Conservation (phyloP, 1,140 invertebrate genomes). For the Charaxes varanes region DNA sequence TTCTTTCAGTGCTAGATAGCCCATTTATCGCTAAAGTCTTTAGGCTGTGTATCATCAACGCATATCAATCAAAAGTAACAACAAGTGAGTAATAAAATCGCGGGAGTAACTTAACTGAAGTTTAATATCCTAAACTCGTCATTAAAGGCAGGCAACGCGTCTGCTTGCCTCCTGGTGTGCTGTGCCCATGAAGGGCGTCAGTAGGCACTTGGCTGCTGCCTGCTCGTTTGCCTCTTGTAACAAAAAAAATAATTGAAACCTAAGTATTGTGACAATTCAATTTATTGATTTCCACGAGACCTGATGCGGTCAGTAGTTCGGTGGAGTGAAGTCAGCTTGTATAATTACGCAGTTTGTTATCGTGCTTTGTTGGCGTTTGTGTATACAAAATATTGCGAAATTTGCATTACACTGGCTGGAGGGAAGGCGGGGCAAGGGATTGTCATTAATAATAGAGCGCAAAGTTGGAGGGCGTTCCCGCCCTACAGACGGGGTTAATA, state of each 20-base stretch:
- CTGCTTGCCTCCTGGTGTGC: too few relatives aligned
- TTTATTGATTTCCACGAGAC: slow-evolving; percentile 15
- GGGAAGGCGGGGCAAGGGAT: slow-evolving; percentile 56
- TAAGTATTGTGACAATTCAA: slow-evolving; percentile 13
- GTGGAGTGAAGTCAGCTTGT: slow-evolving; percentile 19
- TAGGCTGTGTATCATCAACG: too few relatives aligned
- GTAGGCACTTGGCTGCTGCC: too few relatives aligned
- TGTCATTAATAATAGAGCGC: slow-evolving; percentile 69
- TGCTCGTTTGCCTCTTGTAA: too few relatives aligned
- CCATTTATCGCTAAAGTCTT: too few relatives aligned
- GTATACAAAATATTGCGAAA: slow-evolving; percentile 62
- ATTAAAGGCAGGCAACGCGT: too few relatives aligned
- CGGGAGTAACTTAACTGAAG: too few relatives aligned
- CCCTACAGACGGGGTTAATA: slow-evolving; percentile 56
- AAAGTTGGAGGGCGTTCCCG: slow-evolving; percentile 58
- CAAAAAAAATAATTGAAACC: slow-evolving; percentile 8
- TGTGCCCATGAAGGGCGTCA: neutral
- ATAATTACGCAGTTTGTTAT: slow-evolving; percentile 34
- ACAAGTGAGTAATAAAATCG: too few relatives aligned
- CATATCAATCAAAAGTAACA: too few relatives aligned
- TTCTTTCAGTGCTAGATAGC: too few relatives aligned
- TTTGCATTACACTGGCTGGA: slow-evolving; percentile 59
- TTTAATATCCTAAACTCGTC: too few relatives aligned
- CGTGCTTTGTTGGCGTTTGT: slow-evolving; percentile 27
- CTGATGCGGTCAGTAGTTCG: slow-evolving; percentile 9